Conservation (phyloP, 2,888 invertebrate species). For the Amphipyra tragopoginis region DNA sequence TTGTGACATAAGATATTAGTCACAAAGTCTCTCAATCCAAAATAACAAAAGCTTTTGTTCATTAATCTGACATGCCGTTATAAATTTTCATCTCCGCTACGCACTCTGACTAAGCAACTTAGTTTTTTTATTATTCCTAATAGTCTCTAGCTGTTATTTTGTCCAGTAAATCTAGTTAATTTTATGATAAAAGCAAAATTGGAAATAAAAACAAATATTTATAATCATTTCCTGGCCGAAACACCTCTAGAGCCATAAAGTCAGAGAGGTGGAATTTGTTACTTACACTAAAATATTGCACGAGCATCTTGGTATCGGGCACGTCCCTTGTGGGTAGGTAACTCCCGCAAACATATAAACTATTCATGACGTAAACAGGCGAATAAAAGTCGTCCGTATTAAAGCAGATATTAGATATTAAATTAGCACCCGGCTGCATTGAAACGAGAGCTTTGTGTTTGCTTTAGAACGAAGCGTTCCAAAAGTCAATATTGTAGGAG, state of each 20-base stretch:
- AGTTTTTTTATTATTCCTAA: constrained; percentile 4
- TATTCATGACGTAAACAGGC: constrained; percentile 60
- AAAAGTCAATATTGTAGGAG: constrained; percentile 75
- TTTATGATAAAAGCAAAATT: constrained; percentile 42
- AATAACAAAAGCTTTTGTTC: constrained; percentile 46
- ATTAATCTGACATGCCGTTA: constrained; percentile 40
- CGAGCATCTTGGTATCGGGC: constrained; percentile 35
- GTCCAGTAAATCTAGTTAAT: constrained; percentile 9
- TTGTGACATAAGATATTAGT: constrained; percentile 28
- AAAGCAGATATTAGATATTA: constrained; percentile 58
- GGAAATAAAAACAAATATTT: constrained; percentile 42
- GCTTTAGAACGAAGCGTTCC: constrained; percentile 65
- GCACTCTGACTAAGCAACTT: constrained; percentile 39
- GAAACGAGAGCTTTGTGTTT: constrained; percentile 55
- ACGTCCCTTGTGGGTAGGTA: constrained; percentile 44
- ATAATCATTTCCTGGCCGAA: constrained; percentile 43
- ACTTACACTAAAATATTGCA: constrained; percentile 56
- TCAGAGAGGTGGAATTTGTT: constrained; percentile 50
- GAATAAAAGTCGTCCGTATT: constrained; percentile 56
- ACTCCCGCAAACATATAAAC: constrained; percentile 52
- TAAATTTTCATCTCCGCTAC: constrained; percentile 26
- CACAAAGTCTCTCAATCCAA: constrained; percentile 41
- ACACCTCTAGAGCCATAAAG: constrained; percentile 50
- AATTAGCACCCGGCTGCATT: constrained; percentile 56
- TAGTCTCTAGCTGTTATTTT: constrained; percentile 1